Base-by-base conservation (phyloP, 2,888 invertebrate species). In the Trachelus tabidus region DNA sequence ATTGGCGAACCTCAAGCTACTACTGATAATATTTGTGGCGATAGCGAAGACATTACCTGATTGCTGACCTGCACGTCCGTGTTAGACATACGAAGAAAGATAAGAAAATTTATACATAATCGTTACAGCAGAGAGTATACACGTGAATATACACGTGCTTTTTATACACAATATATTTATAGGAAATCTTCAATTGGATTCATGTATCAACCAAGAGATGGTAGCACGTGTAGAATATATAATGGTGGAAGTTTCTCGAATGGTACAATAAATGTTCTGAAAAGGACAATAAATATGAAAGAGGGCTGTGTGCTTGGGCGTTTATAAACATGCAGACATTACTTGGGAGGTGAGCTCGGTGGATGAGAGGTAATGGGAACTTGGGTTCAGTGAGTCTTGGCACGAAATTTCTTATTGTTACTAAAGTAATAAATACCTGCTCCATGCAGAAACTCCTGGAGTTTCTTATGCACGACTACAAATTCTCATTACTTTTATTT, bases 51-150 rank as follows among this genome's bases (percentile, higher is more conserved):
- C 73, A 80, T 80, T 82, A 82, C 83, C 84, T 82, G 83, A 83
- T 82, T 82, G 76, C 82, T 81, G 81, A 80, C 80, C 82, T 84
- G 78, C 68, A 75, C 74, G 75, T 76, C 23, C 40, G 78, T 76
- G 78, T 77, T 56, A 34, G 68, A 75, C 77, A 77, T 79, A 76
- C 40, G 79, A 82, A 83, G 69, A 78, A 79, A 79, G 82, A 76
- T 74, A 71, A 75, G 76, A 79, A 80, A 76, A 73, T 71, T 76
- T 35, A 71, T 23, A 73, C 2, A 35, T 35, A 2, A 56, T 56
- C 23, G 23, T 56, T 56, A 9, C 2, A 56, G 9, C 56, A 23
- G 9, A 56, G 2, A 23, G 9, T 56, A 23, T 23, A 56, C 40
- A 9, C 40, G 40, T 40, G 6, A 23, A 40, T 40, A 23, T 23